Evolutionary conservation across 2,113 vertebrate species (phyloP), one percentile per base, ranked within the genome.

Genomic region (Tenebrosternarchus preto): DNA sequence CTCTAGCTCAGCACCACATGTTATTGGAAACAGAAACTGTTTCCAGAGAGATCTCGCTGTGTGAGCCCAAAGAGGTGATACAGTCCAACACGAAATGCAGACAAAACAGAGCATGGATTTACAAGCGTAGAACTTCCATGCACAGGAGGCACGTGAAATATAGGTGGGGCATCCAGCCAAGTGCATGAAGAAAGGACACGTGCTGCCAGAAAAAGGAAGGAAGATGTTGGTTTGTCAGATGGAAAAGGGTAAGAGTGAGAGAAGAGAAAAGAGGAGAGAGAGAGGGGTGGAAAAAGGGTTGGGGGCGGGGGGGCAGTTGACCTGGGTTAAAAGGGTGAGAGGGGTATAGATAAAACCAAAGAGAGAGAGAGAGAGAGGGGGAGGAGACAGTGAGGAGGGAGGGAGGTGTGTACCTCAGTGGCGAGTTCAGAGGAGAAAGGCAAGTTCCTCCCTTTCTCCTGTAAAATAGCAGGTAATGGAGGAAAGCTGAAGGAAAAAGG

Each of bases 381-480:
- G 73, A 7, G 25, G 67, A 84, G 73, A 12, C n/a, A 67, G n/a
- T 12, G 46, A 46, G 31, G 43, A 70, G 64, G 36, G 69, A 74
- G 76, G 73, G 55, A 61, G 39, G 39, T 5, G 39, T 88, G 84
- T 81, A 82, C 92, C 68, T 82, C 81, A 90, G 90, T 92, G 90
- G 83, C 84, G 73, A 66, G 83, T 85, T 83, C 80, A 89, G 88
- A 80, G 80, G 79, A 86, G 83, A 92, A 82, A 88, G n/a, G n/a
- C n/a, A n/a, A n/a, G n/a, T n/a, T n/a, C 89, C 84, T 86, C 86
- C 69, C 87, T 86, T 82, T 82, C 80, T 78, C 79, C 84, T 73
- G 53, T 90, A 75, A 87, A 84, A 88, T 85, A 84, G 80, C 84
- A 86, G 83, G 77, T 90, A 90, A 87, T 84, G 82, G 85, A 90